Evolutionary conservation across 2,113 vertebrate genomes (phyloP).

Genomic region (Sus scrofa): DNA sequence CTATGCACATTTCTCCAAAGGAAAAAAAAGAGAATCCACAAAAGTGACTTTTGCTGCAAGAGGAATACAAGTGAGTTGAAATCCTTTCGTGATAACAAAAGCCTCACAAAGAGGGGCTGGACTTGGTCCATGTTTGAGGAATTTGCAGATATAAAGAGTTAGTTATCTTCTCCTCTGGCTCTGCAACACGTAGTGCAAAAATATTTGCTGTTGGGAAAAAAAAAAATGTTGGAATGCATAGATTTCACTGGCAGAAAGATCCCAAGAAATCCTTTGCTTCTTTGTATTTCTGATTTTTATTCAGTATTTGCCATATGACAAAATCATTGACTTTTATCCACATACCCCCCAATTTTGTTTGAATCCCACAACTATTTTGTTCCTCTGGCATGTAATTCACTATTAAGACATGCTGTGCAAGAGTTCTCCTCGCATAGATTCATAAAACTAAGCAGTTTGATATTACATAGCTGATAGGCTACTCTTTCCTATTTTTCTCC

Average conservation of each 20-base stretch:
- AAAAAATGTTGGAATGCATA: conserved; percentile 19
- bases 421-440: neutral
- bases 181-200: conserved; percentile 46
- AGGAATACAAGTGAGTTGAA: conserved; percentile 56
- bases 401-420: neutral
- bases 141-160: conserved; percentile 81
- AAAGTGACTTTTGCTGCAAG: conserved; percentile 20
- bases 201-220: conserved; percentile 58
- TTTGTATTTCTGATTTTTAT: conserved; percentile 35
- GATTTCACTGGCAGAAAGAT: conserved; percentile 12
- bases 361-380: neutral
- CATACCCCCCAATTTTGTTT: neutral
- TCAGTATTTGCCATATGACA: conserved; percentile 8
- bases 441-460: conserved; percentile 26
- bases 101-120: conserved; percentile 51
- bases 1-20: neutral
- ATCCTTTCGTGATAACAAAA: conserved; percentile 58
- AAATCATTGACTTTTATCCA: conserved; percentile 42
- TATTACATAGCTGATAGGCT: conserved; percentile 39
- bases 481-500: conserved; percentile 22
- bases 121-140: conserved; percentile 70
- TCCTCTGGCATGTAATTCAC: neutral
- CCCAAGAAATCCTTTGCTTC: neutral
- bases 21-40: neutral
- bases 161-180: conserved; percentile 75